These are phyloP conservation scores for Dipodomys merriami DNA, from an alignment of 2,113 vertebrate genomes.

Conservation along the genomic window DNA sequence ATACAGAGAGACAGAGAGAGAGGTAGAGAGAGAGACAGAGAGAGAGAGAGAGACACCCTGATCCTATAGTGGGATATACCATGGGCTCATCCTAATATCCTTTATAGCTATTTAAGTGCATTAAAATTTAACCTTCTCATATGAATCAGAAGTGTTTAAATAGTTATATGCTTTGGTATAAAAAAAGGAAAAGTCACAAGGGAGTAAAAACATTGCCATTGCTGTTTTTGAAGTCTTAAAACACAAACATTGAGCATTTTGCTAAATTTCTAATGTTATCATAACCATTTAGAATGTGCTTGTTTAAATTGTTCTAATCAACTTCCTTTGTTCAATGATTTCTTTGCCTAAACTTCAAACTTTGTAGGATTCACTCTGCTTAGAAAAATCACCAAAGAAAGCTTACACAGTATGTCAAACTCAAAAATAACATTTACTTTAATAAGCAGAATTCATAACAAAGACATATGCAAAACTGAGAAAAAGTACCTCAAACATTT, in stretches of 20 bases:
- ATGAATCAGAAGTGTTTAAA: too few relatives aligned
- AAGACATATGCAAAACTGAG: conserved; percentile 63
- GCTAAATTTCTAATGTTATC: neutral
- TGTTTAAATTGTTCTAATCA: conserved; percentile 67
- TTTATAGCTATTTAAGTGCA: neutral
- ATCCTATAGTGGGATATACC: neutral
- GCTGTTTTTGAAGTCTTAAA: neutral
- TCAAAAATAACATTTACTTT: conserved; percentile 73
- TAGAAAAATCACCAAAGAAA: neutral
- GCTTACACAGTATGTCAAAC: conserved; percentile 44
- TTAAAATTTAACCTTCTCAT: neutral
- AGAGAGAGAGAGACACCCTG: neutral
- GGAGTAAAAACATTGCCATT: neutral
- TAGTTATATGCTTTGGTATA: neutral
- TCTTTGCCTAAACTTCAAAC: conserved; percentile 50
- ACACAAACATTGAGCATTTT: neutral
- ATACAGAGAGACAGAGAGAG: too few relatives aligned
- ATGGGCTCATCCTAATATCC: neutral
- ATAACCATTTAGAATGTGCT: neutral
- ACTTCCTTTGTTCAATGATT: conserved; percentile 71
- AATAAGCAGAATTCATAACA: conserved; percentile 68
- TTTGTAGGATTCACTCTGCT: neutral
- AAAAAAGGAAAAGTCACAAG: neutral
- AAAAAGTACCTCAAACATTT: conserved; percentile 54
- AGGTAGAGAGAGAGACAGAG: neutral